Evolutionary conservation across 2,113 vertebrate species (phyloP), one percentile per base, ranked within the genome.

Genomic region (Syngnathus floridae): DNA sequence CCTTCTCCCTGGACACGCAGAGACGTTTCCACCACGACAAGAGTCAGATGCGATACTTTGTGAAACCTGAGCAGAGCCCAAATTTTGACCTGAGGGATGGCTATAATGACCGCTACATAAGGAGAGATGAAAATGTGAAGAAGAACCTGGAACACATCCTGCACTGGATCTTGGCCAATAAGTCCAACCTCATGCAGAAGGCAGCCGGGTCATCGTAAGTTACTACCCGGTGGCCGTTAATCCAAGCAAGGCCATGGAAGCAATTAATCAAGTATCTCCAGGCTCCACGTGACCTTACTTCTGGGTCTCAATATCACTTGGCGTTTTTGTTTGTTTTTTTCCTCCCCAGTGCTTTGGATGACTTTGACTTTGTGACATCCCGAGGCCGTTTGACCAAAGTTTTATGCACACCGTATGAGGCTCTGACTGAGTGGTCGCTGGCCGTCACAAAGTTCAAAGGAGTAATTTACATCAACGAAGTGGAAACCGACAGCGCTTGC

Each of bases 381-480:
- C 86, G 95, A 21, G 95, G 95, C 2, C 95, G 95, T 57, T 87
- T 96, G 63, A 96, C 95, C 4, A 95, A 95, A 74, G 63, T 96
- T 73, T 82, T 95, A 71, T 93, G 91, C 6, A 94, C 94, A 0
- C 95, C 94, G 0, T 96, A 95, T 21, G 93, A 95, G 76, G 90
- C 67, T 0, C 90, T 82, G 8, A 94, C 95, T 41, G 94, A 93
- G 67, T 96, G 95, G 95, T 64, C 91, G 85, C 81, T 96, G 72
- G 94, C 94, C 0, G 93, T 92, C 56, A 92, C 91, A 36, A 85
- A 75, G 71, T 92, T 95, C 66, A 77, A 76, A 7, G 93, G 92
- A 17, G 93, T 92, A 0, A 72, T 93, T 38, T 96, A 96, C 85
- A 85, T 96, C 74, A 94, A 93, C 19, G 94, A 96, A 71, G 90